Evolutionary conservation across 2,113 vertebrate genomes (phyloP).

Genomic region (Gasterosteus nipponicus): DNA sequence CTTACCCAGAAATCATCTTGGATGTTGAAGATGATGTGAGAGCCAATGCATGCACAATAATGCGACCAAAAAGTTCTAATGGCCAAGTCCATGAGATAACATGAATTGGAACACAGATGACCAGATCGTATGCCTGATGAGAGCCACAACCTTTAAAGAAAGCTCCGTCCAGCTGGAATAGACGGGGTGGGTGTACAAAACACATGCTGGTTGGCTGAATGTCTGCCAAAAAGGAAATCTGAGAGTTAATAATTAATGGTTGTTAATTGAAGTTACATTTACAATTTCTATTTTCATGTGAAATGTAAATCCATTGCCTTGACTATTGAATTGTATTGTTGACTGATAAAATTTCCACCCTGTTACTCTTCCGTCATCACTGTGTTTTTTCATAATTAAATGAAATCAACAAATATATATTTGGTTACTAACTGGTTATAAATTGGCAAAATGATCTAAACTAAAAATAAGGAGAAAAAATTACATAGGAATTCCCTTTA

Average conservation of each 20-base stretch:
- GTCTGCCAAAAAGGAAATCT: too few relatives aligned
- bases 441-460: background rate
- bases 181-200: background rate
- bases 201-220: too few relatives aligned
- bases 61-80: background rate
- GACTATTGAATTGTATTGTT: background rate
- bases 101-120: background rate
- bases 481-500: background rate
- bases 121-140: too few relatives aligned
- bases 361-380: background rate
- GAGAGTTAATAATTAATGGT: too few relatives aligned
- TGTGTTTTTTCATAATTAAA: background rate
- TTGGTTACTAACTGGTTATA: background rate
- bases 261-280: too few relatives aligned
- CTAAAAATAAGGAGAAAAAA: background rate
- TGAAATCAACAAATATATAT: background rate
- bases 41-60: background rate
- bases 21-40: background rate
- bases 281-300: background rate
- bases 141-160: too few relatives aligned
- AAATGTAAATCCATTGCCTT: background rate
- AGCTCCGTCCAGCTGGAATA: too few relatives aligned
- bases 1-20: background rate
- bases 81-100: background rate
- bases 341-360: background rate